phyloP scores from a whole-genome alignment of 2,113 vertebrate species.

The Tautogolabrus adspersus region DNA sequence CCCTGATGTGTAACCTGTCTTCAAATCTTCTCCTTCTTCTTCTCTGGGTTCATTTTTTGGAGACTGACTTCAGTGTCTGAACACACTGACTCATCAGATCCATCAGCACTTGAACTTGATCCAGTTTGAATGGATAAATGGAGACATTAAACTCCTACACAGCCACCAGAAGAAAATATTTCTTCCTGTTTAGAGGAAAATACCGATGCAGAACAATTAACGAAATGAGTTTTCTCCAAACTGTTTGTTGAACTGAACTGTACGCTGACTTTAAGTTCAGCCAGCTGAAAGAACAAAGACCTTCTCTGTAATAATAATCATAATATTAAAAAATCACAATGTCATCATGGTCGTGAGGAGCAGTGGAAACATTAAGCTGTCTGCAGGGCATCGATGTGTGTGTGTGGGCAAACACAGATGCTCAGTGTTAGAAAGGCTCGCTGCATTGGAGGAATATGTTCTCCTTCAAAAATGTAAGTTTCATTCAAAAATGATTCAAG shows the following conservation, averaged over 20 bases:
- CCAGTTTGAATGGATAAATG: neutral
- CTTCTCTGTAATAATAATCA: neutral
- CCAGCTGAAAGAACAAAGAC: neutral
- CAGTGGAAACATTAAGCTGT: slow-evolving; percentile 26
- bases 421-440: neutral
- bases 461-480: neutral
- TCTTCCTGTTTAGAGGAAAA: no score
- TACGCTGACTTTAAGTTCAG: neutral
- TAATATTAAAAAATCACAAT: neutral
- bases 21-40: no score
- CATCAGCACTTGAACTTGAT: neutral
- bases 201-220: neutral
- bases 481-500: no score
- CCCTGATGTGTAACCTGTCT: neutral
- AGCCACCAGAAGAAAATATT: neutral
- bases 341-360: neutral
- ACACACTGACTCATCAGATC: neutral
- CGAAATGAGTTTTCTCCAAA: neutral
- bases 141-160: neutral
- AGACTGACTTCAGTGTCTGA: no score
- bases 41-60: no score
- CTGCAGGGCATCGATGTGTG: slow-evolving; percentile 3
- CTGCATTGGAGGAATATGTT: neutral
- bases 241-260: neutral
- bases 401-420: neutral